Conservation (phyloP, 2,888 invertebrate species). For the Tortricodes alternella region DNA sequence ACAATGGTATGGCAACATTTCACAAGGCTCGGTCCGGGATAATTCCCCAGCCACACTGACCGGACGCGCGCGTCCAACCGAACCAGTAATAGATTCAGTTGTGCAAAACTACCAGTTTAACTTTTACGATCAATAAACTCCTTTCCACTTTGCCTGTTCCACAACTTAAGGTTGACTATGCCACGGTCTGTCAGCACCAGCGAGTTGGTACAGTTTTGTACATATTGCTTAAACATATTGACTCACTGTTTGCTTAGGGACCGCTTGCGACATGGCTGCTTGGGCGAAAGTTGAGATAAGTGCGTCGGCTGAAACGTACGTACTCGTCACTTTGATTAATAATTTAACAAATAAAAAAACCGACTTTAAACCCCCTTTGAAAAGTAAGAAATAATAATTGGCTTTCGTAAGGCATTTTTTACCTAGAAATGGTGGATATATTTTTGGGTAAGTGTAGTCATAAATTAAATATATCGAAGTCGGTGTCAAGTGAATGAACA, state of each 20-base stretch:
- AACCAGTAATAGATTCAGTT: neutral
- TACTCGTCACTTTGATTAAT: too few relatives aligned
- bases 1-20: neutral
- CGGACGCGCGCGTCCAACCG: neutral
- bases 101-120: neutral
- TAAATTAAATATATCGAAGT: too few relatives aligned
- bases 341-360: too few relatives aligned
- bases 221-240: slow-evolving; percentile 7
- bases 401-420: too few relatives aligned
- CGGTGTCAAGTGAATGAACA: too few relatives aligned
- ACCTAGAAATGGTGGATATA: too few relatives aligned
- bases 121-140: neutral
- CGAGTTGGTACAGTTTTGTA: neutral
- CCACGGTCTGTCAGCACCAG: neutral
- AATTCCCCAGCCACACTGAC: neutral
- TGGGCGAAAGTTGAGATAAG: too few relatives aligned
- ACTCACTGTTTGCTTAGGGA: slow-evolving; percentile 4
- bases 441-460: too few relatives aligned
- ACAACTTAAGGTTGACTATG: neutral
- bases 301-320: too few relatives aligned
- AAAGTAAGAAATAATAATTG: too few relatives aligned
- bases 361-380: too few relatives aligned
- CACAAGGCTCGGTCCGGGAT: neutral
- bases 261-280: neutral
- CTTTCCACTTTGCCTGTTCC: neutral